A percentile compares a stretch with the other conserved stretches of the same genome.
These are phyloP conservation scores for Drosophila stalkeri DNA, from an alignment of 2,888 invertebrate species.

Conservation along the genomic window DNA sequence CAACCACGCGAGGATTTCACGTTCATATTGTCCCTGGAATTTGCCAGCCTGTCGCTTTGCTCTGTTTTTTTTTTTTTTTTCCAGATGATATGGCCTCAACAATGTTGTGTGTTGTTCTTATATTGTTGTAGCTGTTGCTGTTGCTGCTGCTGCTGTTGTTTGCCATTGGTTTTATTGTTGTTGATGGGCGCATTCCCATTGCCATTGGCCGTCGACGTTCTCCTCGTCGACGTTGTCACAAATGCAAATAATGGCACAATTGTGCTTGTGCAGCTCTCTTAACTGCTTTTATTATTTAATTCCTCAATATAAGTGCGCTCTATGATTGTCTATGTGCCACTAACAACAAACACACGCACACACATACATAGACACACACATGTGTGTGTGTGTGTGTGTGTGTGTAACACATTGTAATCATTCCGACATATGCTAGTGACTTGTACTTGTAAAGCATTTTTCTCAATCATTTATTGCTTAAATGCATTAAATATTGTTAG, in stretches of 20 bases:
- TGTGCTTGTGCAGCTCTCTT: constrained; percentile 72
- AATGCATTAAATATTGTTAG: neutral
- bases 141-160: constrained; percentile 15
- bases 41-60: constrained; percentile 42
- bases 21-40: constrained; percentile 35
- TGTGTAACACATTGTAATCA: constrained; percentile 16
- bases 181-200: constrained; percentile 22
- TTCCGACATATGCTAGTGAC: neutral
- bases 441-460: neutral
- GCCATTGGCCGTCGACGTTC: constrained; percentile 27
- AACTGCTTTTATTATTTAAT: constrained; percentile 79
- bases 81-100: constrained; percentile 64
- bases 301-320: constrained; percentile 54
- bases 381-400: neutral
- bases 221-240: constrained; percentile 72
- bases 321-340: constrained; percentile 17
- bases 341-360: constrained; percentile 8
- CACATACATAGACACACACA: neutral
- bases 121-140: constrained; percentile 23
- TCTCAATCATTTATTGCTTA: neutral
- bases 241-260: constrained; percentile 84
- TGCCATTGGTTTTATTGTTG: constrained; percentile 30
- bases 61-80: constrained; percentile 31
- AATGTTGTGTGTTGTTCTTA: constrained; percentile 58
- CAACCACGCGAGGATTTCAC: constrained; percentile 77